A percentile compares a stretch with the other conserved stretches of the same genome.
These are phyloP conservation scores for Crossaster papposus DNA, from an alignment of 53 echinoderm and acorn worm genomes.

Conservation along the genomic window DNA sequence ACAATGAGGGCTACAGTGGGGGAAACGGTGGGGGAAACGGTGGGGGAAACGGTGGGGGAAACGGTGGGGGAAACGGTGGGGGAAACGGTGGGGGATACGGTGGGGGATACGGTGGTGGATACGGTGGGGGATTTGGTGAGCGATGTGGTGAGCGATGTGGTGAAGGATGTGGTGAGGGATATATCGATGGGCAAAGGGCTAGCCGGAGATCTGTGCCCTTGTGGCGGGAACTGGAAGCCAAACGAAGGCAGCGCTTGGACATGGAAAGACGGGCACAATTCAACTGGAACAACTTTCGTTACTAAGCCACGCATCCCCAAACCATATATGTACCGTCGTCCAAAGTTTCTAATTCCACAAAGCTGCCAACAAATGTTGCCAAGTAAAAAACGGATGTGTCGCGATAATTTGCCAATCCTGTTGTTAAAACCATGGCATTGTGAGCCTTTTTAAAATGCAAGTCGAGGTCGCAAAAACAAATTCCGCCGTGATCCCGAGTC, in stretches of 20 bases:
- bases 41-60: background rate
- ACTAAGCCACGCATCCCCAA: background rate
- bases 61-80: background rate
- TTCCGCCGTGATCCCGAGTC: too few species aligned
- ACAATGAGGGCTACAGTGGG: background rate
- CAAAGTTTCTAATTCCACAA: background rate
- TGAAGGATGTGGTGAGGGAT: background rate
- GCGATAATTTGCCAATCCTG: background rate
- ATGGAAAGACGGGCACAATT: conserved; percentile 11
- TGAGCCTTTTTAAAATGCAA: background rate
- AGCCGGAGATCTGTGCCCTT: background rate
- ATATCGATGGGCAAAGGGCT: background rate
- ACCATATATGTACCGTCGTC: background rate
- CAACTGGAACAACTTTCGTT: background rate
- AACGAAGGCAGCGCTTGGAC: conserved; percentile 7
- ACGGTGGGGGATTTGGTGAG: background rate
- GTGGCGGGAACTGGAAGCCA: conserved; percentile 1
- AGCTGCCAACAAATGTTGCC: too few species aligned
- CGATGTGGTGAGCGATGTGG: background rate
- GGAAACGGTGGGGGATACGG: conserved; percentile 8
- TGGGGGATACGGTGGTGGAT: background rate
- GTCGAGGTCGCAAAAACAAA: background rate
- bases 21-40: background rate
- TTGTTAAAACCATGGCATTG: too few species aligned
- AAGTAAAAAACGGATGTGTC: too few species aligned